Evolutionary conservation across 2,113 vertebrate genomes (phyloP).

Genomic region (Sula dactylatra): DNA sequence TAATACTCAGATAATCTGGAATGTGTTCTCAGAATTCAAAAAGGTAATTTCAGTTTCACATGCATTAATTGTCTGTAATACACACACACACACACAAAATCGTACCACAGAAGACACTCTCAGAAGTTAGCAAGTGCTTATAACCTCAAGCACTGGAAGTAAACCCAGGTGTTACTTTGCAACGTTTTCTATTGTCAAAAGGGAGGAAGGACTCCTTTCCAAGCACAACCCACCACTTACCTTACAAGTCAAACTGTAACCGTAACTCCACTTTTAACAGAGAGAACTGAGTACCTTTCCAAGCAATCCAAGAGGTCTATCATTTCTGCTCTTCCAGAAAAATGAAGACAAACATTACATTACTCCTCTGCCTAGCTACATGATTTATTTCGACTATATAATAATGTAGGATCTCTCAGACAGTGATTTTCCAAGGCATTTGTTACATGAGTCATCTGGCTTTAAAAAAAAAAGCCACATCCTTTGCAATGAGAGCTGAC

Average conservation of each 20-base stretch:
- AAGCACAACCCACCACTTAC: neutral
- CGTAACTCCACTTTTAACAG: neutral
- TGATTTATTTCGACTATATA: constrained; percentile 1
- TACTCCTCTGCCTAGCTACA: neutral
- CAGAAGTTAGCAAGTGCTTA: neutral
- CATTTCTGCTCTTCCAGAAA: constrained; percentile 13
- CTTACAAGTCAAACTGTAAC: neutral
- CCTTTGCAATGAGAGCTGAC: neutral
- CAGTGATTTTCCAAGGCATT: constrained; percentile 1
- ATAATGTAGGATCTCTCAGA: neutral
- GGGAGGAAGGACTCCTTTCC: neutral
- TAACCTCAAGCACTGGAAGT: neutral
- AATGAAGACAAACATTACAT: neutral
- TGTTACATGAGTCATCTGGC: constrained; percentile 6
- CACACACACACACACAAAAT: neutral
- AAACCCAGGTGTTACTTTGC: neutral
- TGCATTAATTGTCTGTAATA: neutral
- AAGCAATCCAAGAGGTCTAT: neutral
- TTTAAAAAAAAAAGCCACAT: neutral
- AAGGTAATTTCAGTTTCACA: neutral
- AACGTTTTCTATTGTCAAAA: neutral
- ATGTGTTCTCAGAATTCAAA: neutral
- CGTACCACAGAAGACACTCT: neutral
- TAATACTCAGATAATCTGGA: neutral
- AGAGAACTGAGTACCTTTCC: neutral